phyloP scores from a whole-genome alignment of 1,140 invertebrate genomes.

The Sinonovacula constricta region DNA sequence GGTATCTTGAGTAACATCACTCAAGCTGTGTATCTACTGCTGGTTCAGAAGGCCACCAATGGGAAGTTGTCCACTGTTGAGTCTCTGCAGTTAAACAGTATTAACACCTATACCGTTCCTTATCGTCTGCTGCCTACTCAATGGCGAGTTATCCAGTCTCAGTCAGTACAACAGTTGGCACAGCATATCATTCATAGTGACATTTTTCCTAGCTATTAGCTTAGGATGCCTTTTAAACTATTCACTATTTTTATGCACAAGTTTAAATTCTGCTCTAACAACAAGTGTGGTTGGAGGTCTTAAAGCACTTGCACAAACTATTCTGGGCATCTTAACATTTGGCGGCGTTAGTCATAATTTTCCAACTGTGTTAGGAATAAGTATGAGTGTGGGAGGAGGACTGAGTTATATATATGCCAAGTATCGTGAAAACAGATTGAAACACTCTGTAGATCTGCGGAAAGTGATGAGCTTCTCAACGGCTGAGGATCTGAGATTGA shows the following conservation, averaged over 20 bases:
- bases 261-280: constrained; percentile 80
- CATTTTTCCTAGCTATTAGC: constrained; percentile 75
- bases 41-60: constrained; percentile 79
- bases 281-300: constrained; percentile 80
- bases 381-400: constrained; percentile 77
- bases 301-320: constrained; percentile 79
- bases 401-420: constrained; percentile 79
- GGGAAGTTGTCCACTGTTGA: constrained; percentile 73
- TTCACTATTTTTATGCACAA: constrained; percentile 80
- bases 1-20: constrained; percentile 79
- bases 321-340: constrained; percentile 80
- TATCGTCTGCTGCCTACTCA: constrained; percentile 64
- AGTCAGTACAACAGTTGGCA: constrained; percentile 46
- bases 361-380: constrained; percentile 76
- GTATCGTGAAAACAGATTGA: constrained; percentile 67
- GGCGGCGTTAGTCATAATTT: constrained; percentile 77
- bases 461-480: constrained; percentile 67
- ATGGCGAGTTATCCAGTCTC: constrained; percentile 67
- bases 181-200: constrained; percentile 70
- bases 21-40: constrained; percentile 79
- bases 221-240: constrained; percentile 80
- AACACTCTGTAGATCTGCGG: constrained; percentile 52
- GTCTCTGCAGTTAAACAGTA: constrained; percentile 79
- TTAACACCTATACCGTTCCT: constrained; percentile 79
- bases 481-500: constrained; percentile 53